Base-by-base conservation (phyloP, 2,888 invertebrate genomes). In the Gasteruption jaculator region DNA sequence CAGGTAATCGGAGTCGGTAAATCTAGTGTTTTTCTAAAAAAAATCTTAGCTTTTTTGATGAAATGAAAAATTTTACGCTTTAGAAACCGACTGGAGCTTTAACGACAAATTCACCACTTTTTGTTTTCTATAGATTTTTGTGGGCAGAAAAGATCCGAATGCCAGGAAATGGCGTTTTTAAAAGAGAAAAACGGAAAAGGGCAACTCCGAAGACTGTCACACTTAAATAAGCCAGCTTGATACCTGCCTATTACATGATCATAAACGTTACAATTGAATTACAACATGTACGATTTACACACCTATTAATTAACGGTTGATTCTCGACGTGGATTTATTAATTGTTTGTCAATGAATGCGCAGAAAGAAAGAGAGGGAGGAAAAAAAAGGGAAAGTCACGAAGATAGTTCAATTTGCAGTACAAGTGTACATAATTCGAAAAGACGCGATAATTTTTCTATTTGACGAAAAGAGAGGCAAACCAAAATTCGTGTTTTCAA, bases 161-260 rank as follows among this genome's bases (percentile, higher is more conserved):
- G n/a, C 5, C 12, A 6, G 5, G 10, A 27, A 8, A 24, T n/a
- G n/a, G 25, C 30, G 14, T 30, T 36, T 31, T 20, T 29, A 41
- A 45, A 30, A 37, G 37, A 44, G 44, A 31, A 48, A 41, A 45
- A 48, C 49, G 44, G 8, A 8, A 33, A 53, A 51, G 49, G 53
- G 57, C 56, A 57, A 61, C 61, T 58, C n/a, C 52, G 53, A 63
- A 62, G 63, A 63, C 64, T 63, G 63, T 60, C 58, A 64, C 57
- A 60, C 53, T 62, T 63, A 57, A 60, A 54, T 60, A 61, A 68
- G 68, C 65, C 68, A 68, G 68, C 68, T 68, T 68, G 59, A 68
- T 68, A 65, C 65, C 70, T 70, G 68, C 68, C 67, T 67, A 65
- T 57, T 49, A 51, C 57, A 60, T n/a, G n/a, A n/a, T n/a, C 52